Evolutionary conservation across 2,797 vertebrate species (phyloP).

Genomic region (Menidia menidia): DNA sequence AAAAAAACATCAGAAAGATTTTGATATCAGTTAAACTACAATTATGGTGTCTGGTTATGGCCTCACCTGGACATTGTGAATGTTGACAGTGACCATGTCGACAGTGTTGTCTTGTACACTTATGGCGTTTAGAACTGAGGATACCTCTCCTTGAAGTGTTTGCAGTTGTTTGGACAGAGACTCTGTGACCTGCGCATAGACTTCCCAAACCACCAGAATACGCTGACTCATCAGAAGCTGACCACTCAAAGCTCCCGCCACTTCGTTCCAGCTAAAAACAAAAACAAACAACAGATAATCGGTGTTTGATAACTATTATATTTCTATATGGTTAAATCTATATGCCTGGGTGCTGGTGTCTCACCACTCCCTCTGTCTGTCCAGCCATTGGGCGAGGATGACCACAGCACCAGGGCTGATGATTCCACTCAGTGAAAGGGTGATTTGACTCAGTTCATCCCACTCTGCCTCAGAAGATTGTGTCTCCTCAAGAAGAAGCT

Average conservation of each 20-base stretch:
- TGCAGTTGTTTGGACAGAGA: constrained; percentile 57
- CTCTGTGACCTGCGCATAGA: constrained; percentile 40
- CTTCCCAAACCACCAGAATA: constrained; percentile 82
- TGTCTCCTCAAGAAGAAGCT: constrained; percentile 84
- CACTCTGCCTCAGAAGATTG: constrained; percentile 77
- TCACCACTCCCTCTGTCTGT: constrained; percentile 65
- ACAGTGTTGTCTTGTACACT: constrained; percentile 55
- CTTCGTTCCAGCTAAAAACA: constrained; percentile 83
- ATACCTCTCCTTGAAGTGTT: constrained; percentile 71
- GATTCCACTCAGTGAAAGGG: constrained; percentile 39
- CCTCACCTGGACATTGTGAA: constrained; percentile 80
- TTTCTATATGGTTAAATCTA: not conserved
- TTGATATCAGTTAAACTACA: not conserved
- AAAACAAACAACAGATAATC: not conserved
- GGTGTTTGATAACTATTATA: not conserved
- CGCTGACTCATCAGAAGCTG: constrained; percentile 66
- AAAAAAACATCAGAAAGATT: not conserved
- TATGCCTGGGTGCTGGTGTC: not conserved
- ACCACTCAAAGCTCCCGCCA: constrained; percentile 73
- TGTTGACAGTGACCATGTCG: constrained; percentile 70
- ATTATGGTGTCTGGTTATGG: not conserved
- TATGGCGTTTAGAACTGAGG: constrained; percentile 53
- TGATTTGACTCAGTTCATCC: constrained; percentile 52
- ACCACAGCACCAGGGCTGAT: constrained; percentile 57
- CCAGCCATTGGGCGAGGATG: constrained; percentile 51